phyloP scores from a whole-genome alignment of 1,140 invertebrate genomes.

The Chironomus striatipennis region DNA sequence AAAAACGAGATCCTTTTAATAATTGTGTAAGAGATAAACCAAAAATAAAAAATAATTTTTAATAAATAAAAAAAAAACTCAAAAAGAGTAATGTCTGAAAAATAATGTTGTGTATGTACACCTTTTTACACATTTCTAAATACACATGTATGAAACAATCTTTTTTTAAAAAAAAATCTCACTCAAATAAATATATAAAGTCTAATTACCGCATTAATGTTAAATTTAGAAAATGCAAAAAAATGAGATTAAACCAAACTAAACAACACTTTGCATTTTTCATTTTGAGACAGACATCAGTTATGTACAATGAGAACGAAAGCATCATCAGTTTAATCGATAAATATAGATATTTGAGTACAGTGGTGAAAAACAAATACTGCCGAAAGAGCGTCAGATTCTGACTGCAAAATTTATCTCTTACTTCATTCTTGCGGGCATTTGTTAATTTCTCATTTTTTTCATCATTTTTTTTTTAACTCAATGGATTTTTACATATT shows the following conservation, averaged over 20 bases:
- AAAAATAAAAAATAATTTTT: too few relatives aligned
- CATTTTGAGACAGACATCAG: constrained; percentile 6
- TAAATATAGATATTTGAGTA: constrained; percentile 22
- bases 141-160: too few relatives aligned
- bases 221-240: constrained; percentile 8
- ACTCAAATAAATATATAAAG: too few relatives aligned
- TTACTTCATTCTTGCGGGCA: not conserved
- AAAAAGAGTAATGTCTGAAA: too few relatives aligned
- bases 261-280: constrained; percentile 14
- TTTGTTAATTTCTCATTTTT: not conserved
- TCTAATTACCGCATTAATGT: not conserved
- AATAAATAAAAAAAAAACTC: too few relatives aligned
- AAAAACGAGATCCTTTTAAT: too few relatives aligned
- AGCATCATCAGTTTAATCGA: constrained; percentile 3
- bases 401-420: constrained; percentile 7
- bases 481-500: not conserved
- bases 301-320: constrained; percentile 15
- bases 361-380: not conserved
- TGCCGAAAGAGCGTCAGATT: not conserved
- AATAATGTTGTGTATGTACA: too few relatives aligned
- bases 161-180: too few relatives aligned
- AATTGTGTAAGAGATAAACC: too few relatives aligned
- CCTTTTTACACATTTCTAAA: too few relatives aligned
- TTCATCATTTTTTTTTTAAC: constrained; percentile 1
- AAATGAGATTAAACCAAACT: constrained; percentile 5